Evolutionary conservation across 2,888 invertebrate genomes (phyloP), one percentile per base, ranked within the genome.

Genomic region (Steromphala cineraria): DNA sequence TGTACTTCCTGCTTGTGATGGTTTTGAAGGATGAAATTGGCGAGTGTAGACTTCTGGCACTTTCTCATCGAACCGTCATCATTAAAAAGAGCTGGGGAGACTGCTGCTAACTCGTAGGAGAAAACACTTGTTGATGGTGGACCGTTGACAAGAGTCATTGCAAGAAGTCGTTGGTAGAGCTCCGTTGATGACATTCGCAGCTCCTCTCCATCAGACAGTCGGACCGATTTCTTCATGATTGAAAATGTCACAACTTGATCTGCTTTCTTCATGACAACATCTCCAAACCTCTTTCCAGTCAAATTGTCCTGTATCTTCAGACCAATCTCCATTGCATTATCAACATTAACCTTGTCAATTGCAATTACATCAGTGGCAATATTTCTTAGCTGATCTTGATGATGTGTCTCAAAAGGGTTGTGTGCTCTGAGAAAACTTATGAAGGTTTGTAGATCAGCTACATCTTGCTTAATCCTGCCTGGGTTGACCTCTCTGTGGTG

Each of bases 401-500:
- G 17, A 56, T n/a, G 19, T 56, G 56, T 21, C 56, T 17, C 21
- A 3, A 56, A 56, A 56, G 56, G 56, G 56, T 56, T 56, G 56
- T 56, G 56, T 21, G 19, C 8, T 21, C 56, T 56, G 8, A 56
- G 56, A 5, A 56, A 56, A 8, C 0, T 21, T 0, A 56, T n/a
- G 56, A 56, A 56, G 8, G 21, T 56, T n/a, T 56, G 21, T n/a
- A 56, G 1, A 56, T 56, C 56, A 56, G 56, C 56, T 8, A 17
- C 8, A 56, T 56, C 56, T 56, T 56, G 56, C 21, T 5, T 56
- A n/a, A 56, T 56, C 56, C 0, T n/a, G 56, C 56, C 56, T 56
- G 56, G 56, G n/a, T 56, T 56, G 19, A 56, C n/a, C n/a, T 56
- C 56, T 56, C 56, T 56, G 56, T 56, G 56, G 56, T 56, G 56